Evolutionary conservation across 1,140 invertebrate species (phyloP).

Genomic region (Hyles vespertilio): DNA sequence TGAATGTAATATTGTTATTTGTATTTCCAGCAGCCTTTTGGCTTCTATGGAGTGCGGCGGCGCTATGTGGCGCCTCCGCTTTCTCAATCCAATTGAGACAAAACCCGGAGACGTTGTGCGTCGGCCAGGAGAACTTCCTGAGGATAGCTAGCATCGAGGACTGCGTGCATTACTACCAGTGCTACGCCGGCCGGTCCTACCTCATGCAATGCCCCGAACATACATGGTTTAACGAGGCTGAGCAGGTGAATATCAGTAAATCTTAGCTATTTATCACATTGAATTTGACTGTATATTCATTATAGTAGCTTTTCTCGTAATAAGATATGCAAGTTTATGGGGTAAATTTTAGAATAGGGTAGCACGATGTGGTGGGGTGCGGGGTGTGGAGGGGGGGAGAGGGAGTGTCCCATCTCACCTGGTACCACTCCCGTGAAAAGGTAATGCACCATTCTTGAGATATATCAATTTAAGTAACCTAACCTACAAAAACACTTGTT

Average conservation of each 20-base stretch:
- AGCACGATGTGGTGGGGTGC: too few relatives aligned
- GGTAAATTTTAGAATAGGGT: too few relatives aligned
- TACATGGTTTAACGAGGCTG: conserved; percentile 65
- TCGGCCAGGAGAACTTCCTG: conserved; percentile 63
- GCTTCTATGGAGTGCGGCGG: conserved; percentile 40
- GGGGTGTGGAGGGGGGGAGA: too few relatives aligned
- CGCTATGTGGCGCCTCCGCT: conserved; percentile 47
- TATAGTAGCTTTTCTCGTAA: too few relatives aligned
- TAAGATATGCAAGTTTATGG: too few relatives aligned
- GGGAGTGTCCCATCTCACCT: too few relatives aligned
- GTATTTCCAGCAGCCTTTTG: conserved; percentile 31
- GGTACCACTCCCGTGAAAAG: too few relatives aligned
- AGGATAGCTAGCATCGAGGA: conserved; percentile 50
- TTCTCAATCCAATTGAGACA: conserved; percentile 66
- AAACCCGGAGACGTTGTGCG: conserved; percentile 65
- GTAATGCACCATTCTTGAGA: too few relatives aligned
- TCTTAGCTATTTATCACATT: too few relatives aligned
- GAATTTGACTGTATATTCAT: background rate
- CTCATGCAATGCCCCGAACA: conserved; percentile 56
- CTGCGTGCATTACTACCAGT: conserved; percentile 64
- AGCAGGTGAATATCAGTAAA: conserved; percentile 41
- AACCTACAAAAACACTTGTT: too few relatives aligned
- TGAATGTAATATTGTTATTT: background rate
- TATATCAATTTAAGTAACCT: too few relatives aligned
- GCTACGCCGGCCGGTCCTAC: conserved; percentile 54